Conservation (phyloP, 2,797 vertebrate genomes). For the Stomatorhinus walkeri region DNA sequence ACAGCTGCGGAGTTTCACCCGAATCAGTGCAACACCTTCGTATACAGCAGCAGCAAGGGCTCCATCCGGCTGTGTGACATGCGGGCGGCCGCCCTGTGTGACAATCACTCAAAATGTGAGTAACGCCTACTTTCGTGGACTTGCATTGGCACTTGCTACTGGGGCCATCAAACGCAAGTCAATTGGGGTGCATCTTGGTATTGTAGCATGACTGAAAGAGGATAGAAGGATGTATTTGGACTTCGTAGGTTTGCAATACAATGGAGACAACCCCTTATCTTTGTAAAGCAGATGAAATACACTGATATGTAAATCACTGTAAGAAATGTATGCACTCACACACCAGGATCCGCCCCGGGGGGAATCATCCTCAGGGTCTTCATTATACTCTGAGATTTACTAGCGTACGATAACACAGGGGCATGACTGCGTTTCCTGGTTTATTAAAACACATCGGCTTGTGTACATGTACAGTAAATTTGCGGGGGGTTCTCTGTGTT, state of each 20-base stretch:
- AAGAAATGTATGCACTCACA: background rate
- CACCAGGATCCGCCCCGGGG: background rate
- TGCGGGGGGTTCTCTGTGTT: background rate
- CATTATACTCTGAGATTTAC: background rate
- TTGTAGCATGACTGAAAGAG: background rate
- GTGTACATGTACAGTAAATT: background rate
- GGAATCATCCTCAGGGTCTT: background rate
- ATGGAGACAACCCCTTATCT: background rate
- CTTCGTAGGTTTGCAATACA: background rate
- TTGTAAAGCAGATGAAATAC: background rate
- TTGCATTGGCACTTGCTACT: background rate
- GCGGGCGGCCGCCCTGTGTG: slow-evolving; percentile 48
- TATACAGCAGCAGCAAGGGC: slow-evolving; percentile 99
- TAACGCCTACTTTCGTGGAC: background rate
- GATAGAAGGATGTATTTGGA: background rate
- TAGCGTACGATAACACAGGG: background rate
- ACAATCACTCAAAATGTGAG: slow-evolving; percentile 47
- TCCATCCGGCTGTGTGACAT: slow-evolving; percentile 98
- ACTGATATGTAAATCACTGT: slow-evolving; percentile 2
- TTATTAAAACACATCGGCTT: background rate
- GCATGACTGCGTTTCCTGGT: background rate
- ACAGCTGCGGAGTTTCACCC: slow-evolving; percentile 94
- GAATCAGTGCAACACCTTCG: slow-evolving; percentile 92
- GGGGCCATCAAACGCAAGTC: background rate
- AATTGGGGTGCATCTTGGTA: background rate